Percentiles rank a stretch among this genome's conserved stretches.
These are phyloP conservation scores for Thalassoma bifasciatum DNA, from an alignment of 2,113 vertebrate species.

Conservation along the genomic window DNA sequence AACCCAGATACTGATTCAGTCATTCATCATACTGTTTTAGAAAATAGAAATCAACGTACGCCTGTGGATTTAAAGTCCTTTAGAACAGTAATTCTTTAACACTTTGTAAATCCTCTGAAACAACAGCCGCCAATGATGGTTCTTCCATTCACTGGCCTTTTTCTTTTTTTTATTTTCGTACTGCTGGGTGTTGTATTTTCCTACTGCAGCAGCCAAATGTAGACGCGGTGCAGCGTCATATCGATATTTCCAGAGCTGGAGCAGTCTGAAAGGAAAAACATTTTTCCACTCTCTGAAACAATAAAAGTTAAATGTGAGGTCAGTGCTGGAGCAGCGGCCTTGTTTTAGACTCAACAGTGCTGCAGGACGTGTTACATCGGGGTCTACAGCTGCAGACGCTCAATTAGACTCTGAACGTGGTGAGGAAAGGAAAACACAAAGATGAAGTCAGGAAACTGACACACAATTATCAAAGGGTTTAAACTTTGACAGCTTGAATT, in stretches of 20 bases:
- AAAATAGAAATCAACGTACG: no score
- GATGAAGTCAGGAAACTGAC: no score
- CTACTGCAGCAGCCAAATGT: constrained; percentile 46
- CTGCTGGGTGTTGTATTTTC: constrained; percentile 69
- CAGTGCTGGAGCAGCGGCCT: constrained; percentile 15
- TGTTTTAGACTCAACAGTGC: constrained; percentile 32
- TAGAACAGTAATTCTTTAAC: constrained; percentile 13
- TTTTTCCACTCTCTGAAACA: constrained; percentile 63
- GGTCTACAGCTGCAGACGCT: no score
- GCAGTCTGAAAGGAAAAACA: constrained; percentile 60
- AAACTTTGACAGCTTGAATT: no score
- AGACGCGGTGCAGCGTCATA: constrained; percentile 45
- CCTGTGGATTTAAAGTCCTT: constrained; percentile 10
- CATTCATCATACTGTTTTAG: no score
- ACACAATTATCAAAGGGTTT: no score
- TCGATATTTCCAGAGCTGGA: constrained; percentile 70
- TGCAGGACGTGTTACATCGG: background rate
- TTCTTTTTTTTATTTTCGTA: constrained; percentile 36
- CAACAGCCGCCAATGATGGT: constrained; percentile 46
- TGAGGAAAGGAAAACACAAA: no score
- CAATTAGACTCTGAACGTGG: no score
- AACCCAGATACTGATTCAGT: no score
- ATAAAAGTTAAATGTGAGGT: constrained; percentile 60
- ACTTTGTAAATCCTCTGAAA: constrained; percentile 15
- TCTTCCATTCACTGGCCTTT: constrained; percentile 23